Percentiles rank a stretch among this genome's conserved stretches.
Evolutionary conservation across 2,113 vertebrate species (phyloP).

Genomic region (Rhynchomys soricoides): DNA sequence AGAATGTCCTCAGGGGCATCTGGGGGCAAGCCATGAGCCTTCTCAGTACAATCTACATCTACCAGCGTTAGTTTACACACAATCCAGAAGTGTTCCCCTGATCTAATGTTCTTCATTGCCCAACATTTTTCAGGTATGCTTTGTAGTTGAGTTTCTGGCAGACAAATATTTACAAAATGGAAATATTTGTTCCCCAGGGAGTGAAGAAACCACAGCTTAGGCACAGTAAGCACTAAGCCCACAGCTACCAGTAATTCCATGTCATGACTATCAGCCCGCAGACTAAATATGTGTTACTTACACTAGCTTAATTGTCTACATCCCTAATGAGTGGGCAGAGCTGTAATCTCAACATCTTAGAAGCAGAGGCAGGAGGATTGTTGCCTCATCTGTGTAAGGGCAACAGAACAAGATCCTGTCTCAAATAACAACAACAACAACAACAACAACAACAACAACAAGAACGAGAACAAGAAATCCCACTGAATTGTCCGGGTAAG

Average conservation of each 20-base stretch:
- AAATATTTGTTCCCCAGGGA: constrained; percentile 55
- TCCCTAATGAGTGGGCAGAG: neutral
- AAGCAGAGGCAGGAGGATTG: neutral
- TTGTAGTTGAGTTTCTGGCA: constrained; percentile 29
- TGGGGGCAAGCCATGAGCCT: neutral
- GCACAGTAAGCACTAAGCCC: neutral
- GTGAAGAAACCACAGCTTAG: constrained; percentile 4
- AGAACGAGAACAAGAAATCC: neutral
- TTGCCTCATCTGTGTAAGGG: neutral
- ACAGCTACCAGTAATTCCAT: neutral
- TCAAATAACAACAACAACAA: neutral
- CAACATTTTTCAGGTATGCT: constrained; percentile 52
- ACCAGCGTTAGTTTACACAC: neutral
- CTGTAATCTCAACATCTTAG: neutral
- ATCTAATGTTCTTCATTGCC: neutral
- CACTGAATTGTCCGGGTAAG: neutral
- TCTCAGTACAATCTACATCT: neutral
- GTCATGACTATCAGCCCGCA: neutral
- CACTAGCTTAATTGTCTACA: neutral
- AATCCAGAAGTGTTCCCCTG: constrained; percentile 3
- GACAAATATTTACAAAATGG: constrained; percentile 58
- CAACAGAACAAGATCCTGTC: neutral
- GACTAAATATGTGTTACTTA: neutral
- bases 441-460: neutral
- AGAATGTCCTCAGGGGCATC: neutral